Percentiles rank a stretch among this genome's conserved stretches.
phyloP scores from a whole-genome alignment of 2,888 invertebrate genomes.

The Rotaria sp. region DNA sequence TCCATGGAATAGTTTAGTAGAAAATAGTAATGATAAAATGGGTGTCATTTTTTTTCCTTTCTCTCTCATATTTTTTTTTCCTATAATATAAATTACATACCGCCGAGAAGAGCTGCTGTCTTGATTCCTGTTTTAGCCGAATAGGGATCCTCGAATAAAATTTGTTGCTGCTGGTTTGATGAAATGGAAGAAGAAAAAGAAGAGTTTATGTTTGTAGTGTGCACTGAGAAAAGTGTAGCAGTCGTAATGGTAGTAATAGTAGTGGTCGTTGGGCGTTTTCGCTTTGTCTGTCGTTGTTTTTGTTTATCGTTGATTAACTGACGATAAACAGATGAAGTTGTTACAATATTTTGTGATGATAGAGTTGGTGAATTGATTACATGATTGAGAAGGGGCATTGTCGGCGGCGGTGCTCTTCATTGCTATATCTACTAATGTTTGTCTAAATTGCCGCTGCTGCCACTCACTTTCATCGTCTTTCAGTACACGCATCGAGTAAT shows the following conservation, averaged over 20 bases:
- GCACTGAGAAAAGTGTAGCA: background rate
- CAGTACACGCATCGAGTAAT: background rate
- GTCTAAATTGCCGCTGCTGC: background rate
- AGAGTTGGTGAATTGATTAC: background rate
- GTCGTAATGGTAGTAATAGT: background rate
- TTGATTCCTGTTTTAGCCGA: slow-evolving; percentile 26
- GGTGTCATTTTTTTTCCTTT: background rate
- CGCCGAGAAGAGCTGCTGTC: slow-evolving; percentile 16
- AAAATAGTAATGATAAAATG: background rate
- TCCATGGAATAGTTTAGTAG: background rate
- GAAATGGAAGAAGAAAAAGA: background rate
- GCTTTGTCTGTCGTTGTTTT: background rate
- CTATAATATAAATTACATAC: slow-evolving; percentile 9
- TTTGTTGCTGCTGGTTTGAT: background rate
- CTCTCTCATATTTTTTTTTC: background rate
- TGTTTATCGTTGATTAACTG: background rate
- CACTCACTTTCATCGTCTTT: background rate
- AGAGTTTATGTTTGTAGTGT: background rate
- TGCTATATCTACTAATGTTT: background rate
- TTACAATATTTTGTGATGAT: background rate
- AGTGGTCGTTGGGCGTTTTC: background rate
- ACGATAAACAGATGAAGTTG: background rate
- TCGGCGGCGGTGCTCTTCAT: background rate
- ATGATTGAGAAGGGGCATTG: background rate
- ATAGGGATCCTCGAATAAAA: background rate